A percentile compares a stretch with the other conserved stretches of the same genome.
Evolutionary conservation across 2,888 invertebrate genomes (phyloP).

Genomic region (Perizoma flavofasciatum): DNA sequence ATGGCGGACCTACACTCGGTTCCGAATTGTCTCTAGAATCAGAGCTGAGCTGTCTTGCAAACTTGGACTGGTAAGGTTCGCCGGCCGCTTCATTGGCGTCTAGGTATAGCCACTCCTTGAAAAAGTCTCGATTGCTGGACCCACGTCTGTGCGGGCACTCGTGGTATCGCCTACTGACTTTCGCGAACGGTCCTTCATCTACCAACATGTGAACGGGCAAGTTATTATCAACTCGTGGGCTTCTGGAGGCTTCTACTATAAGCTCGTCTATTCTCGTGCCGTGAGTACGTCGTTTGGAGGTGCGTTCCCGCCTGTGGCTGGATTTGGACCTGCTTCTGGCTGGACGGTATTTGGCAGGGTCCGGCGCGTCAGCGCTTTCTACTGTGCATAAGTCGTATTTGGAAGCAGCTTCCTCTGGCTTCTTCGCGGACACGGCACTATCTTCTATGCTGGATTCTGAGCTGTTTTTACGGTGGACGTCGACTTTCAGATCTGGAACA

Average conservation of each 20-base stretch:
- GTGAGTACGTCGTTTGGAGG: conserved; percentile 63
- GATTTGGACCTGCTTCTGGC: conserved; percentile 62
- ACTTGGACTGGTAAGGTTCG: conserved; percentile 79
- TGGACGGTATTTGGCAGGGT: conserved; percentile 66
- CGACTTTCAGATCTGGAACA: conserved; percentile 92
- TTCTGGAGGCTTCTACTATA: conserved; percentile 64
- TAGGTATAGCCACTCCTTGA: conserved; percentile 76
- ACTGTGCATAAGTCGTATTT: conserved; percentile 72
- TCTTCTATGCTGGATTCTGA: conserved; percentile 93
- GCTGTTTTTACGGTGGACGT: conserved; percentile 96
- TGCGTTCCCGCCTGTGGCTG: conserved; percentile 64
- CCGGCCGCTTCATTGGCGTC: conserved; percentile 70
- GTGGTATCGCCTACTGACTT: conserved; percentile 72
- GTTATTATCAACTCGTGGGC: conserved; percentile 58
- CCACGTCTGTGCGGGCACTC: conserved; percentile 71
- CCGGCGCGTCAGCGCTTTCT: conserved; percentile 56
- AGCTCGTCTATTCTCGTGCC: conserved; percentile 69
- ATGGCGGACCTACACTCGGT: conserved; percentile 76
- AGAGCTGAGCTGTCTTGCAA: conserved; percentile 79
- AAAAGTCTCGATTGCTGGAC: conserved; percentile 69
- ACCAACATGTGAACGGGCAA: conserved; percentile 67
- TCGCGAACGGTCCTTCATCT: conserved; percentile 77
- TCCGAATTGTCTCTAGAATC: conserved; percentile 82
- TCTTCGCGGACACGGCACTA: conserved; percentile 77
- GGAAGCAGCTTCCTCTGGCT: conserved; percentile 62